Base-by-base conservation (phyloP, 2,113 vertebrate genomes). In the Brachypodius melanocephalos region DNA sequence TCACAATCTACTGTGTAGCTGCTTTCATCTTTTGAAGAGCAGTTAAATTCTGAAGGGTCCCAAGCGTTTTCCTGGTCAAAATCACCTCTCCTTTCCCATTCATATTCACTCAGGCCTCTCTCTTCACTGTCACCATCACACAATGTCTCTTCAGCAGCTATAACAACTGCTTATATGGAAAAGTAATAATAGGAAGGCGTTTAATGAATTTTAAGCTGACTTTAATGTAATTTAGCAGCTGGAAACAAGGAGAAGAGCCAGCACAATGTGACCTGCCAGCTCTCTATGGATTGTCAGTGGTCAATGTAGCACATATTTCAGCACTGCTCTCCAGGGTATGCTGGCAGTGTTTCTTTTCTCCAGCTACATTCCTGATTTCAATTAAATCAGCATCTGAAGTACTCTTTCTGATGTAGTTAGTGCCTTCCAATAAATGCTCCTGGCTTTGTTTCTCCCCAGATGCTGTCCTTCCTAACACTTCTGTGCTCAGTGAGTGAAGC, bases 131-230 rank as follows among this genome's bases (percentile, higher is more conserved):
- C 85, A 86, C 82, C 4, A 1, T 88, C 75, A 88, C 55, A 94
- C 85, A 96, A 89, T 96, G 82, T 94, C 91, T 92, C 87, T 88
- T 78, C 68, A 80, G 75, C 75, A 89, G 78, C 71, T 96, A 40
- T 90, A 97, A 89, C 92, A 95, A 93, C 94, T 90, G 87, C 71
- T 86, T 91, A 91, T 93, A 62, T 59, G 85, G 85, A 91, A 95
- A 96, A 93, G 88, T 94, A 95, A 97, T 90, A 95, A 96, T 93
- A 96, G 94, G 94, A 93, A 88, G 85, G 82, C 68, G 0, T 94
- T 94, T 96, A 95, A 96, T 96, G 95, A 97, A 93, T 96, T 97
- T 96, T 96, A 95, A 97, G 88, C 78, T 95, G 91, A 83, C 85
- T 96, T 91, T 94, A 96, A 95, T 96, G 91, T 93, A 93, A 94